These are phyloP conservation scores for Paralichthys olivaceus DNA, from an alignment of 2,113 vertebrate species.

Conservation along the genomic window DNA sequence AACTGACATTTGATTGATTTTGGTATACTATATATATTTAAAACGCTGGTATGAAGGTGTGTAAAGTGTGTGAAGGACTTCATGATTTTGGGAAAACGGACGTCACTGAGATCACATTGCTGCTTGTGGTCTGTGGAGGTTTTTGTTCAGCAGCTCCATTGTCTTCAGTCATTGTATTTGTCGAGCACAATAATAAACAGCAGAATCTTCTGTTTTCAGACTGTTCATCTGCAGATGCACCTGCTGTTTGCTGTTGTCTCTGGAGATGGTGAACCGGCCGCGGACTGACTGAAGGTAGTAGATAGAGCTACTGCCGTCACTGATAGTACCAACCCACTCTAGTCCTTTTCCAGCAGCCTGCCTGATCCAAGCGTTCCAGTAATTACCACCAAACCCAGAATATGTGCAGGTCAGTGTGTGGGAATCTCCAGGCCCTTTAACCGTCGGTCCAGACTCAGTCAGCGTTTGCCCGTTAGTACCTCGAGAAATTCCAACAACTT, in stretches of 20 bases:
- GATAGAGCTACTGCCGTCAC: background rate
- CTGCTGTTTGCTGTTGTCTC: constrained; percentile 5
- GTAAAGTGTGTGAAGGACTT: background rate
- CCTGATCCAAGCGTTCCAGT: constrained; percentile 41
- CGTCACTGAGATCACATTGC: background rate
- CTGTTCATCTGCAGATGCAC: constrained; percentile 39
- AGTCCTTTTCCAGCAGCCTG: constrained; percentile 63
- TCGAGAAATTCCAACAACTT: no score
- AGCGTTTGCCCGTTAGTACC: no score
- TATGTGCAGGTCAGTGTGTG: constrained; percentile 22
- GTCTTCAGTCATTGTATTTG: background rate
- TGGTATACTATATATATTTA: no score
- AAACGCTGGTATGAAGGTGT: background rate
- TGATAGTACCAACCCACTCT: constrained; percentile 26
- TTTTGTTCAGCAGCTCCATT: background rate
- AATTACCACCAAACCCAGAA: constrained; percentile 12
- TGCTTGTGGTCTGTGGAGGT: background rate
- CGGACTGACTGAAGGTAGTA: constrained; percentile 12
- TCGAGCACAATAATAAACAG: constrained; percentile 43
- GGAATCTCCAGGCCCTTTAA: constrained; percentile 4
- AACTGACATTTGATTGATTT: no score
- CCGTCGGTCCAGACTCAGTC: no score
- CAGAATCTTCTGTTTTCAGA: constrained; percentile 40
- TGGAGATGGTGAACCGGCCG: constrained; percentile 4
- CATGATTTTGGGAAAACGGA: background rate